Percentiles rank a stretch among this genome's conserved stretches.
Conservation (phyloP, 2,113 vertebrate species). For the Cervus canadensis region DNA sequence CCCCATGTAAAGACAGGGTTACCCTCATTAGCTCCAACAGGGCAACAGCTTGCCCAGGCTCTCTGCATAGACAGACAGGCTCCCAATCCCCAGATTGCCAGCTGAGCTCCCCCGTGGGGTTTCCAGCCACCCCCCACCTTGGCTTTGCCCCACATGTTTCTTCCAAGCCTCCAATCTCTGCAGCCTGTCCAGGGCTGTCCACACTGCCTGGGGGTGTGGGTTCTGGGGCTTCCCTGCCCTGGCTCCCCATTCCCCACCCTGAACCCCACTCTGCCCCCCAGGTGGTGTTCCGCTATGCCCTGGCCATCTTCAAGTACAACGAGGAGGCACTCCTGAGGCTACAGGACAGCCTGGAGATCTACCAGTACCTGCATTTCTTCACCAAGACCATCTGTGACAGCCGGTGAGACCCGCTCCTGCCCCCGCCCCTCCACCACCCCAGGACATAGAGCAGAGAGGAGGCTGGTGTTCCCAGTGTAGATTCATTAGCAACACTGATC, state of each 20-base stretch:
- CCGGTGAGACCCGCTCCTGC: slow-evolving; percentile 80
- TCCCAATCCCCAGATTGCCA: not conserved
- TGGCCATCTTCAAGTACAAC: slow-evolving; percentile 96
- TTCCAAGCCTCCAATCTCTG: not conserved
- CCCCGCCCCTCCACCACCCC: not conserved
- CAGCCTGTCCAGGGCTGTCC: not conserved
- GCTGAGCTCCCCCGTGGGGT: not conserved
- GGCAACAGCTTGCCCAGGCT: not conserved
- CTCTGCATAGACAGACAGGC: not conserved
- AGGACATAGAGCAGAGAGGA: not conserved
- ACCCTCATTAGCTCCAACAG: not conserved
- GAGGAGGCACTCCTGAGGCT: slow-evolving; percentile 93
- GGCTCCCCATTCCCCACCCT: not conserved
- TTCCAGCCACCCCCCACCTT: too few relatives aligned
- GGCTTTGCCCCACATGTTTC: not conserved
- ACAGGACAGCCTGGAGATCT: slow-evolving; percentile 88
- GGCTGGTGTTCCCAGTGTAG: not conserved
- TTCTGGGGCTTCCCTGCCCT: not conserved
- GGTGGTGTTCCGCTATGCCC: slow-evolving; percentile 95
- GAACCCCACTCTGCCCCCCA: slow-evolving; percentile 65
- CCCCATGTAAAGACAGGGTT: not conserved
- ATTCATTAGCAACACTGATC: not conserved
- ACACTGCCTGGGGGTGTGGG: rapidly evolving
- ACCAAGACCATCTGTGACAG: slow-evolving; percentile 90
- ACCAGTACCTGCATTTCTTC: slow-evolving; percentile 93